A percentile compares a stretch with the other conserved stretches of the same genome.
These are phyloP conservation scores for Drosophila conformis DNA, from an alignment of 2,888 invertebrate species.

Conservation along the genomic window DNA sequence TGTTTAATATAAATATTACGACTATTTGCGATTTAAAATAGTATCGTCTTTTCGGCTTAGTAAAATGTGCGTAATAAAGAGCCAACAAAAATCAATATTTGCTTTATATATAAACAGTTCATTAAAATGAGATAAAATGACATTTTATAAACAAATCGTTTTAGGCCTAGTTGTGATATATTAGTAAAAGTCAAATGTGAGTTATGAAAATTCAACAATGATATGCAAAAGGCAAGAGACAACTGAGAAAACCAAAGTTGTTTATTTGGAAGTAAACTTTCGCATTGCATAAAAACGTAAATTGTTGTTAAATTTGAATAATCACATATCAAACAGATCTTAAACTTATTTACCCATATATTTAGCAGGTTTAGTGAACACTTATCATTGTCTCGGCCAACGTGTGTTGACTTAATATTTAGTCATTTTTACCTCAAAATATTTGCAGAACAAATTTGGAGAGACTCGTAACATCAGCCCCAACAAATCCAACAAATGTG, in stretches of 20 bases:
- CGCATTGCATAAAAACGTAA: conserved; percentile 2
- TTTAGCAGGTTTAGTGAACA: conserved; percentile 1
- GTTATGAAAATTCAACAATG: background rate
- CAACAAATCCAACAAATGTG: background rate
- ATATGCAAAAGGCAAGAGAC: background rate
- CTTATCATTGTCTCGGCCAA: background rate
- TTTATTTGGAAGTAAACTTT: background rate
- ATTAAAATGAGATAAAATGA: background rate
- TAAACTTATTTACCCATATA: conserved; percentile 5
- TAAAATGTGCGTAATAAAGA: background rate
- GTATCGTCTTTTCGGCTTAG: background rate
- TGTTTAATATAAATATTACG: background rate
- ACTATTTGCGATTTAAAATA: background rate
- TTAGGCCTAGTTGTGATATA: background rate
- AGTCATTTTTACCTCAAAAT: conserved; percentile 28
- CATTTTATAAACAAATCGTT: background rate
- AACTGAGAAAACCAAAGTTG: background rate
- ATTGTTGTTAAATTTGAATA: background rate
- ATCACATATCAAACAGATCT: background rate
- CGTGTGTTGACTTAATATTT: conserved; percentile 39
- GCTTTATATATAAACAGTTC: background rate
- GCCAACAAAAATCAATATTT: background rate
- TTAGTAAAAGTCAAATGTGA: background rate
- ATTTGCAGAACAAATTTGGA: conserved; percentile 33
- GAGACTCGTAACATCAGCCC: background rate